Conservation (phyloP, 2,888 invertebrate genomes). For the Caenorhabditis parvicauda region DNA sequence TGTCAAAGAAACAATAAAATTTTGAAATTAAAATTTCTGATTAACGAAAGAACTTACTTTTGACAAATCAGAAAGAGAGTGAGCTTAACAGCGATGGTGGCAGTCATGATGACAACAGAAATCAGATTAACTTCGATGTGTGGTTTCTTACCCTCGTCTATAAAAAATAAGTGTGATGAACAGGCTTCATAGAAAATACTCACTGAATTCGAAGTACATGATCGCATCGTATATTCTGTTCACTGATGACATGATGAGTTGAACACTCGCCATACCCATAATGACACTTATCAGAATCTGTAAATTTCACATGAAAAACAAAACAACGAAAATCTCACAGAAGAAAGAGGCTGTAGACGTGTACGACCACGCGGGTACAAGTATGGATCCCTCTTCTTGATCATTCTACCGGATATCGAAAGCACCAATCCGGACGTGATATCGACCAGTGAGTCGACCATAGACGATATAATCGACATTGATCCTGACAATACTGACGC, state of each 20-base stretch:
- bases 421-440: constrained; percentile 60
- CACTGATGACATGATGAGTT: constrained; percentile 61
- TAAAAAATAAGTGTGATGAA: too few relatives aligned
- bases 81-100: constrained; percentile 54
- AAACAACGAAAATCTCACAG: constrained; percentile 48
- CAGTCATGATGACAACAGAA: constrained; percentile 57
- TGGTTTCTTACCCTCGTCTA: constrained; percentile 6
- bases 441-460: constrained; percentile 66
- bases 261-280: constrained; percentile 66
- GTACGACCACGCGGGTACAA: constrained; percentile 66
- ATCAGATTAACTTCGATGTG: constrained; percentile 50
- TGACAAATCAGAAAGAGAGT: constrained; percentile 52
- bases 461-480: constrained; percentile 65
- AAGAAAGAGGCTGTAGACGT: constrained; percentile 65
- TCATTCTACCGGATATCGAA: constrained; percentile 52
- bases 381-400: constrained; percentile 64
- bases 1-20: not conserved
- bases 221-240: constrained; percentile 27
- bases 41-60: constrained; percentile 24
- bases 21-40: not conserved
- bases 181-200: not conserved
- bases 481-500: constrained; percentile 66
- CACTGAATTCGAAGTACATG: too few relatives aligned
- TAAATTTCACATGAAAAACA: constrained; percentile 3
- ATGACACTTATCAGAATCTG: constrained; percentile 64